Evolutionary conservation across 1,140 invertebrate species (phyloP), one percentile per base, ranked within the genome.

Genomic region (Antheraea mylitta): DNA sequence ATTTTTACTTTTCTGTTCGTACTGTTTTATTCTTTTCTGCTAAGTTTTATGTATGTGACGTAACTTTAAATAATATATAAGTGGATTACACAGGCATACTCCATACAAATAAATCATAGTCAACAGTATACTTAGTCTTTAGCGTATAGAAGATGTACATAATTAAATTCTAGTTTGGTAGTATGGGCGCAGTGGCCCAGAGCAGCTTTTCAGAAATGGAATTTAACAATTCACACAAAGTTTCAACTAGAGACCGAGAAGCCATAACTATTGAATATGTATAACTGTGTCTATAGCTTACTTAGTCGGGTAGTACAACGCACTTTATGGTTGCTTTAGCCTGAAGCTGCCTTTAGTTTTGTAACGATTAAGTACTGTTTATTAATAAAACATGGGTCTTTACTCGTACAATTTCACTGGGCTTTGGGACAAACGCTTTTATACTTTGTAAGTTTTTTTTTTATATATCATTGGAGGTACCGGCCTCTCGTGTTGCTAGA

Each of bases 191-290:
- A 66, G 72, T 77, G 78, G 78, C 82, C 72, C 79, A 73, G 76
- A 80, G 81, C 78, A 78, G 84, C 82, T 81, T 83, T 87, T 81
- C 81, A 86, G 76, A 80, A 82, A 88, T 87, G 79, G 78, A 85
- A 87, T 90, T 90, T 88, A 90, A 90, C 85, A 85, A 90, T 90
- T 90, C 85, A 90, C 82, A 79, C 77, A 72, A 83, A 83, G 79
- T 86, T 85, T 75, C 77, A 81, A 81, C 79, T 73, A 76, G 73
- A 82, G 79, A 80, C 74, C 74, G 77, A 77, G 74, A 81, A 82
- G 82, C 80, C 80, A 80, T 81, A 81, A 81, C 75, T 80, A 61
- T 79, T 76, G 75, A 80, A 82, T 74, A 71, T 79, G 78, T 68
- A 72, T 72, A 71, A 69, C 67, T 67, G 22, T 18, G 38, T 73